Evolutionary conservation across 1,140 invertebrate genomes (phyloP).

Genomic region (Lanistes nyassanus): DNA sequence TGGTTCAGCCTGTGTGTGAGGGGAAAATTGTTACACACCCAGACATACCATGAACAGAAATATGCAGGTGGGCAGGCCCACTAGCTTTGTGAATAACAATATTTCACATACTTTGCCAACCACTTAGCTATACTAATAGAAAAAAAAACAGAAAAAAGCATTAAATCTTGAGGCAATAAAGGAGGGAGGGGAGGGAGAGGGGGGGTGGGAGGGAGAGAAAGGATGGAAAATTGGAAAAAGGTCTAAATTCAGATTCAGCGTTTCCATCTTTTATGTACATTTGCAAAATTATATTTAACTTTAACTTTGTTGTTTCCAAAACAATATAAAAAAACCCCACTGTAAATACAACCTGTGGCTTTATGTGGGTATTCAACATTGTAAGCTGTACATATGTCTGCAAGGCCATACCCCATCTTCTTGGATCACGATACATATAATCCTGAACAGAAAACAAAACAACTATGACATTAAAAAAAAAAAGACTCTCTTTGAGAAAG

Average conservation of each 20-base stretch:
- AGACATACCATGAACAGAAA: background rate
- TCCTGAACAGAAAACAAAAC: slow-evolving; percentile 65
- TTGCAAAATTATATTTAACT: no score
- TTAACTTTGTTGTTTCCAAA: no score
- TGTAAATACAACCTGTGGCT: slow-evolving; percentile 60
- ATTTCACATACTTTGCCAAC: background rate
- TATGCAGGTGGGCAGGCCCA: background rate
- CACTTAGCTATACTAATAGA: background rate
- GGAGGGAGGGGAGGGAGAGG: no score
- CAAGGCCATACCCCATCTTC: slow-evolving; percentile 83
- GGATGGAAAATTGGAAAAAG: no score
- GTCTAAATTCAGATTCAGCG: no score
- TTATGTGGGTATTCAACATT: slow-evolving; percentile 82
- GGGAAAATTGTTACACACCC: background rate
- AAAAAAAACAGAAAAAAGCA: background rate
- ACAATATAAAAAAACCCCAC: no score
- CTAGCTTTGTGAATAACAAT: background rate
- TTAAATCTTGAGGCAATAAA: background rate
- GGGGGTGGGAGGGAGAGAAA: background rate
- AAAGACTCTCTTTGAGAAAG: no score
- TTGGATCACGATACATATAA: slow-evolving; percentile 84
- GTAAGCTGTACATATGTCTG: slow-evolving; percentile 90
- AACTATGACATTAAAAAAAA: background rate
- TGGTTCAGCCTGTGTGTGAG: slow-evolving; percentile 60
- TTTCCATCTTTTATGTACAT: no score